Base-by-base conservation (phyloP, 2,888 invertebrate species). In the Chloromyia formosa region DNA sequence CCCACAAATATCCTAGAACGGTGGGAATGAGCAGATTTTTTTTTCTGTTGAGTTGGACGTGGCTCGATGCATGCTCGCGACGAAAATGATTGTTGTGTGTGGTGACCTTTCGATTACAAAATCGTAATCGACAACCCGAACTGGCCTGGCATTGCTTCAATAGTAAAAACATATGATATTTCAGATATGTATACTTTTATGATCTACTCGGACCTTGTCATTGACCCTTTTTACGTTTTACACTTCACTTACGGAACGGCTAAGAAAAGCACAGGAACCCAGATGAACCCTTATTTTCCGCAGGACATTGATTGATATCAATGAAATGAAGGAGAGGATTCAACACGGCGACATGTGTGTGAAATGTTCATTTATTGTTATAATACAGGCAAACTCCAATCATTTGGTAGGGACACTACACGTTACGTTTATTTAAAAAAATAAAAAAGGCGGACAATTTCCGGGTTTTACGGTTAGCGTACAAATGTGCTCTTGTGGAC, bases 271-370 rank as follows among this genome's bases (percentile, higher is more conserved):
- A 16, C 22, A n/a, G 61, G 12, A 7, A n/a, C 7, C 5, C 42
- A 27, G 40, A 53, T 16, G 49, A 23, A 18, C n/a, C 14, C 68
- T 69, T 27, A 69, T 16, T 14, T 54, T 69, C 27, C 16, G 23
- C 54, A 69, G 53, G 16, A 16, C 35, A 66, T 53, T 49, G 53
- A 53, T 69, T 56, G 56, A 71, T 22, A 66, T 49, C 22, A 10
- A 35, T 35, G 35, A 69, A 22, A 40, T 18, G 62, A 58, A 35
- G 7, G 16, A 49, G 14, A 74, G 74, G 61, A 62, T 71, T 40
- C 54, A 40, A 73, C 76, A 74, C 73, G 76, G 73, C 76, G 76
- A 76, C 76, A 76, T 76, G 62, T 76, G 76, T 75, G 73, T 71
- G 54, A 66, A 75, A 76, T 75, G 76, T 75, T 76, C 75, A 75